phyloP scores from a whole-genome alignment of 2,797 vertebrate genomes.

The Catharus ustulatus region DNA sequence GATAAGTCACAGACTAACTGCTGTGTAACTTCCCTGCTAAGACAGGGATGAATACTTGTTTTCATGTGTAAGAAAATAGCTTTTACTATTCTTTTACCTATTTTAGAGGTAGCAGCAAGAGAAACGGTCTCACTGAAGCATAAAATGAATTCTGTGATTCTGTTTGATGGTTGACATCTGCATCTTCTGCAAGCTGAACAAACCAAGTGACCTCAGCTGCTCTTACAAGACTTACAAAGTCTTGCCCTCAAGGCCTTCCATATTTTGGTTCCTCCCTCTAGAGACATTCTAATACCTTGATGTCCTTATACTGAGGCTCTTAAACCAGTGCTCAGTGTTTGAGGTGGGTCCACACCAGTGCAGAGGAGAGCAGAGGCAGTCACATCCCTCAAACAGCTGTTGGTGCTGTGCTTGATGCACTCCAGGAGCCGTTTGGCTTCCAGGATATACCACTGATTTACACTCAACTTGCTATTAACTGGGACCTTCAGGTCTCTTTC shows the following conservation, averaged over 20 bases:
- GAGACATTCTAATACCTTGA: not conserved
- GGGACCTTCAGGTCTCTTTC: not conserved
- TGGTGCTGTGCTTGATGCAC: not conserved
- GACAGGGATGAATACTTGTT: not conserved
- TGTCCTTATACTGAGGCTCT: not conserved
- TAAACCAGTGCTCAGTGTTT: not conserved
- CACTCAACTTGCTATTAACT: not conserved
- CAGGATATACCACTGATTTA: not conserved
- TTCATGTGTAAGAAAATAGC: not conserved
- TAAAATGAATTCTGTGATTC: not conserved
- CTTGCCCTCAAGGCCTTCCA: not conserved
- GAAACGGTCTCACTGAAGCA: not conserved
- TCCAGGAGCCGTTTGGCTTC: not conserved
- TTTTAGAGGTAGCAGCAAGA: not conserved
- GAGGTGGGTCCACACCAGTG: not conserved
- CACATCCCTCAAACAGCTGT: not conserved
- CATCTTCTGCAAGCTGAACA: not conserved
- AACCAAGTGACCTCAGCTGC: not conserved
- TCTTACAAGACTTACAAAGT: not conserved
- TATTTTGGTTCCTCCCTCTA: not conserved
- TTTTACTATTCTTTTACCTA: not conserved
- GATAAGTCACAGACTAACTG: not conserved
- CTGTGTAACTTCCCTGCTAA: rapidly evolving
- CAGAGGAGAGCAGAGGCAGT: not conserved
- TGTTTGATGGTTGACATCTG: not conserved